phyloP scores from a whole-genome alignment of 2,113 vertebrate species.

The Tragelaphus strepsiceros region DNA sequence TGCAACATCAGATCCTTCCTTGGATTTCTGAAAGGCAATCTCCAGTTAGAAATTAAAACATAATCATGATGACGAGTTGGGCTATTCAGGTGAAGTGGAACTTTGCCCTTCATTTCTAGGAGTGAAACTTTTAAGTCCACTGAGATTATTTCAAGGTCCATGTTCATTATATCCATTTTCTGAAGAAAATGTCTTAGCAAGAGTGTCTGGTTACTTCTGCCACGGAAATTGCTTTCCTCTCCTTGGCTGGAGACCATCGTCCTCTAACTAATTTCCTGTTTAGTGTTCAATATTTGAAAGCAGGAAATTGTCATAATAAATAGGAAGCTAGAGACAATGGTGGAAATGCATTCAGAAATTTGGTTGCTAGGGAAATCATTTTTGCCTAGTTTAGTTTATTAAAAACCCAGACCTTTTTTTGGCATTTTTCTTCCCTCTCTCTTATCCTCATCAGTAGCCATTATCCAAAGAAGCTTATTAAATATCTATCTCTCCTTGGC shows the following conservation, averaged over 20 bases:
- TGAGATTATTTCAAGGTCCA: not conserved
- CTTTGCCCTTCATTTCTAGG: not conserved
- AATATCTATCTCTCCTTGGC: not conserved
- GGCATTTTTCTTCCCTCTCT: not conserved
- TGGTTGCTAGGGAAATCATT: constrained; percentile 41
- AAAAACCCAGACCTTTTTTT: not conserved
- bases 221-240: constrained; percentile 28
- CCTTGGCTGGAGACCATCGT: not conserved
- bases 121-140: not conserved
- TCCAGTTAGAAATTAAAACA: not conserved
- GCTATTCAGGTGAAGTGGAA: not conserved
- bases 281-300: not conserved
- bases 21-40: not conserved
- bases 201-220: constrained; percentile 12
- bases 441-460: not conserved
- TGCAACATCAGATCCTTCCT: not conserved
- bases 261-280: constrained; percentile 56
- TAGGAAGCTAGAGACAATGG: constrained; percentile 25
- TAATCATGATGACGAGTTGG: not conserved
- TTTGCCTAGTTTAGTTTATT: not conserved
- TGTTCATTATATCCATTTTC: not conserved
- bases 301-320: constrained; percentile 37
- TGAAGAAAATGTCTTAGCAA: constrained; percentile 21
- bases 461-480: constrained; percentile 12
- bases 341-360: constrained; percentile 10